Percentiles rank a stretch among this genome's conserved stretches.
Conservation (phyloP, 2,888 invertebrate genomes). For the Gortyna flavago region DNA sequence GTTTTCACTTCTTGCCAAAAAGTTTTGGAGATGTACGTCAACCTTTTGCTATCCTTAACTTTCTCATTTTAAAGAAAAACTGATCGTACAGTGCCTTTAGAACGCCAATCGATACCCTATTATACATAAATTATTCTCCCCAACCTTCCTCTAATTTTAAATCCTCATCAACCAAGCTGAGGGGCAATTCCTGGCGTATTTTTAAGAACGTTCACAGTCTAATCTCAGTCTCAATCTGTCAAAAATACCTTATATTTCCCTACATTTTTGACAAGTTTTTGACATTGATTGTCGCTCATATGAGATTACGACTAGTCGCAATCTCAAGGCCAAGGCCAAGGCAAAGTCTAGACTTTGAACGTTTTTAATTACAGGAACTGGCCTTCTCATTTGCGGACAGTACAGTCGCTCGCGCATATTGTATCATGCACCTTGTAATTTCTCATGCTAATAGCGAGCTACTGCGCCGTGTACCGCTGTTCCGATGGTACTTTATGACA, state of each 20-base stretch:
- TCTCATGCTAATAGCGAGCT: conserved; percentile 72
- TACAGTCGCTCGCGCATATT: conserved; percentile 55
- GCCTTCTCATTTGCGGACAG: conserved; percentile 35
- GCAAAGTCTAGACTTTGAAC: neutral
- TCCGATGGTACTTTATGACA: conserved; percentile 58
- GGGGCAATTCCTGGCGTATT: neutral
- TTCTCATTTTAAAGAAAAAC: neutral
- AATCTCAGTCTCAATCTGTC: neutral
- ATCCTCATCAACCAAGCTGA: neutral
- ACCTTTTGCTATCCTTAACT: neutral
- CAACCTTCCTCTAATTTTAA: neutral
- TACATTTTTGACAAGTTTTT: neutral
- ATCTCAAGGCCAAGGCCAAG: too few species aligned
- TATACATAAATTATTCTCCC: neutral
- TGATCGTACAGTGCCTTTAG: neutral
- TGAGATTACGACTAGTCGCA: too few species aligned
- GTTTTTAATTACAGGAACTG: neutral
- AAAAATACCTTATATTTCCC: neutral
- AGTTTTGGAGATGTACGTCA: neutral
- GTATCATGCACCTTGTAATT: conserved; percentile 68
- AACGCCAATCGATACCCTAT: neutral
- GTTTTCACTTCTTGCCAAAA: neutral
- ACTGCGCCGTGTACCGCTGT: conserved; percentile 60
- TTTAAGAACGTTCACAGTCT: neutral
- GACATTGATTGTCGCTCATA: neutral